A percentile compares a stretch with the other conserved stretches of the same genome.
Evolutionary conservation across 2,113 vertebrate species (phyloP).

Genomic region (Myiagra hebetior): DNA sequence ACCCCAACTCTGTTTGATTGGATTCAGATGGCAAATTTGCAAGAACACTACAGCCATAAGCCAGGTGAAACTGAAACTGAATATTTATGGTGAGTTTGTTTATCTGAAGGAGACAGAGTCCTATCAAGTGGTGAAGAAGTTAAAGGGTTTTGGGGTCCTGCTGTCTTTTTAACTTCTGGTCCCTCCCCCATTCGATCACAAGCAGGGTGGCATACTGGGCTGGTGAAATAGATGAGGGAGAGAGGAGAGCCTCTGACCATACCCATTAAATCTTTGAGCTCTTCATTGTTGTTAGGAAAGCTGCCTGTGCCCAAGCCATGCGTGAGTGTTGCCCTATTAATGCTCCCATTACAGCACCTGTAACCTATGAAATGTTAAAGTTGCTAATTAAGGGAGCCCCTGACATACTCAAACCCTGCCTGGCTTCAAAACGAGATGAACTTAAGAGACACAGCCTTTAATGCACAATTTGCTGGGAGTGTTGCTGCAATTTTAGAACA

Average conservation of each 20-base stretch:
- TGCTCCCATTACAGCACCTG: background rate
- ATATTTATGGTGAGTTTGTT: background rate
- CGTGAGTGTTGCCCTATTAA: background rate
- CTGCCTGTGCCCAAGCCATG: background rate
- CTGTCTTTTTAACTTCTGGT: background rate
- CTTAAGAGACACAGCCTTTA: background rate
- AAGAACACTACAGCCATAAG: fast-evolving
- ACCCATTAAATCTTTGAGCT: background rate
- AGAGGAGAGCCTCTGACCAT: background rate
- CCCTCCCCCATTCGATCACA: background rate
- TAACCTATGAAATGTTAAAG: background rate
- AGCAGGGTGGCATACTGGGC: background rate
- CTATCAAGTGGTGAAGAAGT: background rate
- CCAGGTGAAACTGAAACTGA: background rate
- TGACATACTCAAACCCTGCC: background rate
- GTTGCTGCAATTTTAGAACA: background rate
- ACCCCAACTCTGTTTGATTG: background rate
- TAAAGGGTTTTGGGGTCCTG: background rate
- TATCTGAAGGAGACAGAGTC: background rate
- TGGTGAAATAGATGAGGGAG: background rate
- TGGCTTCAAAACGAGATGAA: background rate
- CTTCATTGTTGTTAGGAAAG: background rate
- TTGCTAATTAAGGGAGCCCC: background rate
- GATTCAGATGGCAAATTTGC: background rate
- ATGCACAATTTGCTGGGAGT: background rate